A percentile compares a stretch with the other conserved stretches of the same genome.
These are phyloP conservation scores for Andrena marginata DNA, from an alignment of 2,888 invertebrate species.

Conservation along the genomic window DNA sequence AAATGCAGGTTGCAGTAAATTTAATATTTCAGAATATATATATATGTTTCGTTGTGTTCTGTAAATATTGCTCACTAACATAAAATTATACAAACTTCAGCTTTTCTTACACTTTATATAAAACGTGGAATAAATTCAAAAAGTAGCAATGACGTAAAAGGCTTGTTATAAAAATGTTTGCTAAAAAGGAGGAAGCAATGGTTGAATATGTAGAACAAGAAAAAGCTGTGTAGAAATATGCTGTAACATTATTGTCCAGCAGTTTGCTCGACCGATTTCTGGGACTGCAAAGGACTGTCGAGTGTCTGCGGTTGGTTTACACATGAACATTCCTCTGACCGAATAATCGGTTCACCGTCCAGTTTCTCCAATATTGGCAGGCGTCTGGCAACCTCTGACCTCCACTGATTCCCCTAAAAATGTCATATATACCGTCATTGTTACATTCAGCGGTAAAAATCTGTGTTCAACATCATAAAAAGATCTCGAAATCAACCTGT, in stretches of 20 bases:
- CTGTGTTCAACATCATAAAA: not conserved
- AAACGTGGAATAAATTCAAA: not conserved
- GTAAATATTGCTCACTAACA: not conserved
- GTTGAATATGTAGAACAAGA: not conserved
- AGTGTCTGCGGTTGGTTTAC: conserved; percentile 47
- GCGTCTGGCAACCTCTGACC: conserved; percentile 90
- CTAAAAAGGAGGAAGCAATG: not conserved
- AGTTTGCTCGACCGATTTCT: conserved; percentile 54
- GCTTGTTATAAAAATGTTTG: not conserved
- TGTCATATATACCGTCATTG: not conserved
- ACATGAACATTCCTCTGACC: conserved; percentile 83
- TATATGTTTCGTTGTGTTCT: not conserved
- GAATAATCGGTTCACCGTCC: conserved; percentile 92
- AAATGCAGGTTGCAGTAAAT: not conserved
- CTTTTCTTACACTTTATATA: not conserved
- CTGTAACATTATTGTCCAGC: not conserved
- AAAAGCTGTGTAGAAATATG: not conserved
- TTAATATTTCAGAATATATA: not conserved
- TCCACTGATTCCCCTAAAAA: conserved; percentile 89
- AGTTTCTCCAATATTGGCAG: conserved; percentile 92
- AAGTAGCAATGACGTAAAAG: not conserved
- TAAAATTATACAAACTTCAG: no score
- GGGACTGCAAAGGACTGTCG: conserved; percentile 56
- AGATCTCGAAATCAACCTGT: not conserved
- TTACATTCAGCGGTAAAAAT: not conserved